phyloP scores from a whole-genome alignment of 2,797 vertebrate genomes.

The Adrianichthys oophorus region DNA sequence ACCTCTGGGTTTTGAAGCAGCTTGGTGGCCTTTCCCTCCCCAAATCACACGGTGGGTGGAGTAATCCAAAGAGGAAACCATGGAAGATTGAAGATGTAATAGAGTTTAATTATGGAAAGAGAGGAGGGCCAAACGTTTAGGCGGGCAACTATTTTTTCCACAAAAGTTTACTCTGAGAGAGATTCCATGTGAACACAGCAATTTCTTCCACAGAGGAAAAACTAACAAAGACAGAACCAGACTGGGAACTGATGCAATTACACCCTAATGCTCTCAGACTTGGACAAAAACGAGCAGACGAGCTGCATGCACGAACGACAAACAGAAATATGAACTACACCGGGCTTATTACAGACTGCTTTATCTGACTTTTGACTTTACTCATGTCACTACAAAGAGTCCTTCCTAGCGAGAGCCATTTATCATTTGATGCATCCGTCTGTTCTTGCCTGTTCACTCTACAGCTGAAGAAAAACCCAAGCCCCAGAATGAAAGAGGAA shows the following conservation, averaged over 20 bases:
- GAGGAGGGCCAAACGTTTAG: slow-evolving; percentile 2
- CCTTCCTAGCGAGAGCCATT: slow-evolving; percentile 41
- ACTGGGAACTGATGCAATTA: slow-evolving; percentile 12
- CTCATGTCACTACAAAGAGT: slow-evolving; percentile 18
- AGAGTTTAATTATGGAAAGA: slow-evolving; percentile 5
- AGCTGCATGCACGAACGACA: neutral
- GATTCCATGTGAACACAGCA: slow-evolving; percentile 19
- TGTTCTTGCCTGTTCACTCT: slow-evolving; percentile 26
- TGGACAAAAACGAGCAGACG: slow-evolving; percentile 15
- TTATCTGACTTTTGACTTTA: slow-evolving; percentile 15
- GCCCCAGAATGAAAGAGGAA: slow-evolving; percentile 27
- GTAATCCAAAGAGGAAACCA: slow-evolving; percentile 1
- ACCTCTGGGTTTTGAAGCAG: neutral
- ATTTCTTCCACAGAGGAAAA: slow-evolving; percentile 2
- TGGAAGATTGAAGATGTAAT: neutral
- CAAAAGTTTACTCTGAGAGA: slow-evolving; percentile 15
- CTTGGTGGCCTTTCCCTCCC: slow-evolving; percentile 10
- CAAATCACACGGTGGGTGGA: slow-evolving; percentile 6
- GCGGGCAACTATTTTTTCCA: slow-evolving; percentile 5
- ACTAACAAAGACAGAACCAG: neutral
- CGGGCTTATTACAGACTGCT: neutral
- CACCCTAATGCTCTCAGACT: slow-evolving; percentile 7
- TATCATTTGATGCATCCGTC: slow-evolving; percentile 32
- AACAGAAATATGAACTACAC: slow-evolving; percentile 14
- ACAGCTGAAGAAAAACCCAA: slow-evolving; percentile 24